phyloP scores from a whole-genome alignment of 2,888 invertebrate genomes.

The Cremastinae sp. region DNA sequence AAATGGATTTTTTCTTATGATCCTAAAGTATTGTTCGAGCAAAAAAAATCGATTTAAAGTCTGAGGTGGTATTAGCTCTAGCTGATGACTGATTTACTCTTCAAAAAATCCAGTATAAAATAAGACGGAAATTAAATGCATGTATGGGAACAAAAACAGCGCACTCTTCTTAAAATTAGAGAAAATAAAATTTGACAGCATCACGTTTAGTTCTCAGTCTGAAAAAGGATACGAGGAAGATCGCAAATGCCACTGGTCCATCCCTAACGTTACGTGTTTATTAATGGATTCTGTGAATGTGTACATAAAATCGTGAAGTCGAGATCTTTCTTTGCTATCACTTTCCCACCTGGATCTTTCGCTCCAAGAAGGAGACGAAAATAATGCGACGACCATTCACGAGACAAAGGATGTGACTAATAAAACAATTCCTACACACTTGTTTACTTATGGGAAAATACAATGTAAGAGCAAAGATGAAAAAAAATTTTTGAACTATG shows the following conservation, averaged over 20 bases:
- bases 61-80: too few relatives aligned
- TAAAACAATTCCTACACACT: not conserved
- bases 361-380: not conserved
- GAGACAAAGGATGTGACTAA: conserved; percentile 40
- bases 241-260: conserved; percentile 64
- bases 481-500: too few relatives aligned
- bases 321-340: conserved; percentile 41
- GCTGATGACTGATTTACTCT: too few relatives aligned
- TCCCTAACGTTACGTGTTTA: conserved; percentile 49
- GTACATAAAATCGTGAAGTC: conserved; percentile 2
- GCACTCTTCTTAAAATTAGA: not conserved
- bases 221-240: conserved; percentile 40
- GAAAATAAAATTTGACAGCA: conserved; percentile 26
- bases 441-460: too few relatives aligned
- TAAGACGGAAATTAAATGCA: too few relatives aligned
- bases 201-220: conserved; percentile 32
- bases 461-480: too few relatives aligned
- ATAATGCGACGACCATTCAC: conserved; percentile 28
- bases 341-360: conserved; percentile 27
- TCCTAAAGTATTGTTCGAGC: too few relatives aligned
- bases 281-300: conserved; percentile 13
- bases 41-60: too few relatives aligned
- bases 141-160: not conserved
- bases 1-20: too few relatives aligned
- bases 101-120: too few relatives aligned